These are phyloP conservation scores for Toxostoma redivivum DNA, from an alignment of 2,113 vertebrate genomes.

Conservation along the genomic window DNA sequence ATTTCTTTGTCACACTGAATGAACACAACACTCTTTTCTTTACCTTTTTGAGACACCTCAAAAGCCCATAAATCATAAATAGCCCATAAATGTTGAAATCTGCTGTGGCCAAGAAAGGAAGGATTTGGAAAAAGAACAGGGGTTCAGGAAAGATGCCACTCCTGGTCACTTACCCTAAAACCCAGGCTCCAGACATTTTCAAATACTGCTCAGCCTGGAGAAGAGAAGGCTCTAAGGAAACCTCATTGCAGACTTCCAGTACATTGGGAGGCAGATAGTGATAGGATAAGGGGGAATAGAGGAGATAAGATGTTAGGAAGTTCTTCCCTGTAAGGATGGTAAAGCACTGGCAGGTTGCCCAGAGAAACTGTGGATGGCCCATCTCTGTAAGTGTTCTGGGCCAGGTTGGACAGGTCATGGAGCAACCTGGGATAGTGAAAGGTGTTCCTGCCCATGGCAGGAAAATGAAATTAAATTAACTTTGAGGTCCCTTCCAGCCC, in stretches of 20 bases:
- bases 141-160: background rate
- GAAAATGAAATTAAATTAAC: background rate
- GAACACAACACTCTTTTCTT: conserved; percentile 15
- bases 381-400: background rate
- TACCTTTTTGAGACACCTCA: conserved; percentile 8
- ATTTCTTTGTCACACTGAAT: background rate
- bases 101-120: background rate
- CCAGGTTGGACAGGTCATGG: background rate
- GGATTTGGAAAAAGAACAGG: background rate
- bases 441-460: background rate
- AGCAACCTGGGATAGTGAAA: background rate
- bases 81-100: background rate
- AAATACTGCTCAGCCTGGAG: background rate
- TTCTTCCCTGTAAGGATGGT: background rate
- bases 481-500: background rate
- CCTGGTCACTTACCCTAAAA: background rate
- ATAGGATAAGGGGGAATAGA: background rate
- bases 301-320: background rate
- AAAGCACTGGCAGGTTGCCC: background rate
- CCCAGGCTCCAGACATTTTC: background rate
- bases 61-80: background rate
- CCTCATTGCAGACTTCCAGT: background rate
- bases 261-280: background rate
- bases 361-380: background rate
- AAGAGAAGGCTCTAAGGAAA: background rate